Evolutionary conservation across 2,797 vertebrate species (phyloP).

Genomic region (Cephalopachus bancanus): DNA sequence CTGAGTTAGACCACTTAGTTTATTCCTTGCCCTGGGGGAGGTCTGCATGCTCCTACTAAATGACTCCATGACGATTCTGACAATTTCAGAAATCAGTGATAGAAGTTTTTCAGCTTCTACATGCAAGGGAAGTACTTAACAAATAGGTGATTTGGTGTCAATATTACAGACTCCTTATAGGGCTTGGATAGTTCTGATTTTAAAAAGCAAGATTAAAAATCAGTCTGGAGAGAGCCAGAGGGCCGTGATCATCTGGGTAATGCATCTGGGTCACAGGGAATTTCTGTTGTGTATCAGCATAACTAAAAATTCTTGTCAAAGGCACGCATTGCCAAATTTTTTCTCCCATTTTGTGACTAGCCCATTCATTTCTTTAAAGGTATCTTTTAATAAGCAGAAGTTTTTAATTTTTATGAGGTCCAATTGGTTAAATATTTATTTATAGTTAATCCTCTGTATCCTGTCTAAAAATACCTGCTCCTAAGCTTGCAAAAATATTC

Average conservation of each 20-base stretch:
- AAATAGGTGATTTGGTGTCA: not conserved
- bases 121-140: not conserved
- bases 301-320: not conserved
- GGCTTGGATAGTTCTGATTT: not conserved
- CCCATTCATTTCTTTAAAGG: not conserved
- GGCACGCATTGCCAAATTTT: not conserved
- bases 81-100: not conserved
- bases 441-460: not conserved
- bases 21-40: not conserved
- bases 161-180: not conserved
- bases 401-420: constrained; percentile 45
- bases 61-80: not conserved
- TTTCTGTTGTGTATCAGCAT: constrained; percentile 15
- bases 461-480: not conserved
- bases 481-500: constrained; percentile 6
- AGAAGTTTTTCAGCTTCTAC: not conserved
- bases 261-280: not conserved
- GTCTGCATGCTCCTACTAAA: not conserved
- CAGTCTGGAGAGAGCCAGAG: not conserved
- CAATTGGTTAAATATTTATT: not conserved
- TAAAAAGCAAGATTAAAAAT: not conserved
- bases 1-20: not conserved
- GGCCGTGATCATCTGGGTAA: not conserved
- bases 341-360: not conserved
- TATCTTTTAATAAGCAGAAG: not conserved